phyloP scores from a whole-genome alignment of 2,888 invertebrate species.

The Drosophila testacea region DNA sequence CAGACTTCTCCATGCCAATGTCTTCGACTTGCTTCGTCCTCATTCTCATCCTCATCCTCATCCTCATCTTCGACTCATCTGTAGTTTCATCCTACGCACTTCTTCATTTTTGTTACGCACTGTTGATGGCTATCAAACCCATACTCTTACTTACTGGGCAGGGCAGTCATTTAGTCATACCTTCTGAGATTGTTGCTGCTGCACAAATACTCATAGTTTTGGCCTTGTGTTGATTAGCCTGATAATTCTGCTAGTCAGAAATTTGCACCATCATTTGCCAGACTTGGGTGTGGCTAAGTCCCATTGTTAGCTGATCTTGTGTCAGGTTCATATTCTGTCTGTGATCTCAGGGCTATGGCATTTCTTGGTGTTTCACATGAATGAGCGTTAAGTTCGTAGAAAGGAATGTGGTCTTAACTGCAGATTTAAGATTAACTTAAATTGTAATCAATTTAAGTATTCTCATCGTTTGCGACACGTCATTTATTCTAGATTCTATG shows the following conservation, averaged over 20 bases:
- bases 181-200: conserved; percentile 18
- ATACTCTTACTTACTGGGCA: conserved; percentile 35
- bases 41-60: conserved; percentile 26
- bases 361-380: conserved; percentile 17
- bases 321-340: conserved; percentile 31
- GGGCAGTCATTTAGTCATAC: conserved; percentile 54
- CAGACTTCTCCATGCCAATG: conserved; percentile 11
- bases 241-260: conserved; percentile 63
- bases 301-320: conserved; percentile 55
- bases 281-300: conserved; percentile 62
- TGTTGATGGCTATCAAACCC: conserved; percentile 67
- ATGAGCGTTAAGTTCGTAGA: conserved; percentile 6
- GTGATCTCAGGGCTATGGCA: conserved; percentile 51
- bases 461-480: conserved; percentile 1
- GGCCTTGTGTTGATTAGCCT: conserved; percentile 65
- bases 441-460: conserved; percentile 4
- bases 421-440: conserved; percentile 16
- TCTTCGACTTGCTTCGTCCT: conserved; percentile 41
- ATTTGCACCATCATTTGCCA: conserved; percentile 61
- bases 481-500: neutral
- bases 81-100: conserved; percentile 69
- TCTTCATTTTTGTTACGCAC: conserved; percentile 44
- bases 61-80: conserved; percentile 27
- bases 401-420: conserved; percentile 8
- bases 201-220: conserved; percentile 35